phyloP scores from a whole-genome alignment of 2,113 vertebrate species.

The Peromyscus californicus region DNA sequence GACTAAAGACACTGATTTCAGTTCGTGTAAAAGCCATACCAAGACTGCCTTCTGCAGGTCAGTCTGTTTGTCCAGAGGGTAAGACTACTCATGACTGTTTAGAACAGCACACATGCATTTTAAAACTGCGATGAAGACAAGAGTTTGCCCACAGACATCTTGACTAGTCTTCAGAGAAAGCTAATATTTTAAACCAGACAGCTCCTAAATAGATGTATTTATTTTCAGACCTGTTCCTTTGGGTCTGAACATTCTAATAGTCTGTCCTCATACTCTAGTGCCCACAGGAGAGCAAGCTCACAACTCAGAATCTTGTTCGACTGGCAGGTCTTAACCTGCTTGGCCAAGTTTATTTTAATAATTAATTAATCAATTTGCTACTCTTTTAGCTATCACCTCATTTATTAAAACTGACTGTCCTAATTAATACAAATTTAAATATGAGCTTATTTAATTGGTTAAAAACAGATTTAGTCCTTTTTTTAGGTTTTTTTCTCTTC shows the following conservation, averaged over 20 bases:
- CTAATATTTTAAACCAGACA: conserved; percentile 69
- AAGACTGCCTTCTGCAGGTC: conserved; percentile 91
- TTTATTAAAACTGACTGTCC: conserved; percentile 91
- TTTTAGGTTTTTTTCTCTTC: conserved; percentile 53
- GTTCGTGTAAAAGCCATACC: conserved; percentile 89
- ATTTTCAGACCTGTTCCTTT: conserved; percentile 74
- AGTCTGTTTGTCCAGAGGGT: conserved; percentile 93
- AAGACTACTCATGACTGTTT: conserved; percentile 82
- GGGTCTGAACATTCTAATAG: conserved; percentile 64
- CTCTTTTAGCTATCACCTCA: conserved; percentile 82
- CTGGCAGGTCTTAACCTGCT: conserved; percentile 75
- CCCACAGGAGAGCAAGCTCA: conserved; percentile 67
- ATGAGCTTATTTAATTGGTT: conserved; percentile 89
- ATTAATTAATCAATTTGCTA: conserved; percentile 87
- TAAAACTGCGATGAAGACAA: conserved; percentile 76
- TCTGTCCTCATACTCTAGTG: conserved; percentile 31
- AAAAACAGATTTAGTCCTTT: conserved; percentile 90
- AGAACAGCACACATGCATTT: conserved; percentile 82
- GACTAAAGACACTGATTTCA: conserved; percentile 97
- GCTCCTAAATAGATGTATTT: conserved; percentile 74
- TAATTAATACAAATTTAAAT: conserved; percentile 91
- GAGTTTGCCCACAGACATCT: conserved; percentile 70
- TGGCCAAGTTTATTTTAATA: conserved; percentile 86
- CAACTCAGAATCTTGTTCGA: conserved; percentile 53
- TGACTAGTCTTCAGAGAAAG: conserved; percentile 70